These are phyloP conservation scores for Potamilus streckersoni DNA, from an alignment of 1,140 invertebrate genomes.

Conservation along the genomic window DNA sequence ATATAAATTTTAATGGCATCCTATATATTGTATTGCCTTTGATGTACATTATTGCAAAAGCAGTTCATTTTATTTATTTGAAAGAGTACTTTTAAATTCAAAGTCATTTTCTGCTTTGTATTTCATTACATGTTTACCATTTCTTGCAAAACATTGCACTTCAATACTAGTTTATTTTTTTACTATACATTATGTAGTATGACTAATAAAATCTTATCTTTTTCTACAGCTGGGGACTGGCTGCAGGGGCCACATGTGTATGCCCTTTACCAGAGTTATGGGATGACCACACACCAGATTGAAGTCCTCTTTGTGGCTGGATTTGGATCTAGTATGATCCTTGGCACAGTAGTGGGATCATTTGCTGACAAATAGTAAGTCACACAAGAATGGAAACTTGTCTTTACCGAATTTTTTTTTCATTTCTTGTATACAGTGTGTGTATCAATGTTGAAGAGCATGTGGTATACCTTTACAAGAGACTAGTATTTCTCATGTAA, in stretches of 20 bases:
- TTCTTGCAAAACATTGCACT: too few relatives aligned
- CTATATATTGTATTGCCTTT: too few relatives aligned
- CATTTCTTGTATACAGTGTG: too few relatives aligned
- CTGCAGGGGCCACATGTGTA: slow-evolving; percentile 82
- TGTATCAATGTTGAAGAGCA: too few relatives aligned
- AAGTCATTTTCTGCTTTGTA: too few relatives aligned
- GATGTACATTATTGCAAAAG: too few relatives aligned
- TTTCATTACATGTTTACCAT: too few relatives aligned
- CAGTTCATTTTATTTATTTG: too few relatives aligned
- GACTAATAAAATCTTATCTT: neutral
- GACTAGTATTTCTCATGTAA: neutral
- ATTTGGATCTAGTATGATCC: slow-evolving; percentile 77
- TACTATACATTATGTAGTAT: too few relatives aligned
- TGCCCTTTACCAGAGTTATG: slow-evolving; percentile 78
- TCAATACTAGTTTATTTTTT: too few relatives aligned
- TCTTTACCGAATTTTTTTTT: neutral
- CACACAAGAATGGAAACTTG: neutral
- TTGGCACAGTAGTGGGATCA: slow-evolving; percentile 76
- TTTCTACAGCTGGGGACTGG: slow-evolving; percentile 77
- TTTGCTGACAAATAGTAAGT: slow-evolving; percentile 75
- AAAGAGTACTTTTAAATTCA: too few relatives aligned
- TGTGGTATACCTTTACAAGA: neutral
- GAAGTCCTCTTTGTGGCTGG: slow-evolving; percentile 78
- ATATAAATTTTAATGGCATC: too few relatives aligned
- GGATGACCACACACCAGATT: slow-evolving; percentile 75